Evolutionary conservation across 2,888 invertebrate species (phyloP), one percentile per base, ranked within the genome.

Genomic region (Noctua janthe): DNA sequence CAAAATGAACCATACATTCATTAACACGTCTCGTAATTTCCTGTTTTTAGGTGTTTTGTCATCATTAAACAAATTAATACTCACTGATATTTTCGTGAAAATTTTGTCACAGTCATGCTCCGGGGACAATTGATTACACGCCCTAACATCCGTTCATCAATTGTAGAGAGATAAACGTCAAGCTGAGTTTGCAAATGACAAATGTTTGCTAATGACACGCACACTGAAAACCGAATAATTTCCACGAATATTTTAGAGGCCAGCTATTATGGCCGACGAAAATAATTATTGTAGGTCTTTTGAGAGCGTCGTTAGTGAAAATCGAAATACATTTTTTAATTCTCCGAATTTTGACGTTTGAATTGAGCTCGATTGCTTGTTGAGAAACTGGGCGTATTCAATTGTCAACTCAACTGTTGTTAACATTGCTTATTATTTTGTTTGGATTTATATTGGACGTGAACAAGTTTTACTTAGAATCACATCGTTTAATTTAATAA

Each of bases 171-270:
- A 95, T 95, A 95, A 95, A 94, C 94, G 95, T 96, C 95, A 94
- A 91, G 91, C 92, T 90, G 95, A 94, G 95, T 95, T 95, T 95
- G 94, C 94, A 95, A 95, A 95, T 95, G 95, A 95, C 95, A 95
- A 96, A 96, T 96, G 95, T 95, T 95, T 95, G 95, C 95, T 96
- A 96, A 96, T 95, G 95, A 95, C 94, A 94, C 91, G 91, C 90
- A 87, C 90, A 92, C 89, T 91, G 93, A 93, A 94, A 94, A 94
- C 93, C 94, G 93, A 94, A 94, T 93, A 93, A 94, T 95, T 94
- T 92, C 87, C 83, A 76, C 90, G 91, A 93, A 94, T 93, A 94
- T 94, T 94, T 94, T 92, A 93, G 92, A 91, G 91, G 87, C 84
- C 83, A 84, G 90, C 91, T 91, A 91, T 93, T 91, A 92, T 89